Conservation (phyloP, 2,113 vertebrate species). For the Takifugu flavidus region DNA sequence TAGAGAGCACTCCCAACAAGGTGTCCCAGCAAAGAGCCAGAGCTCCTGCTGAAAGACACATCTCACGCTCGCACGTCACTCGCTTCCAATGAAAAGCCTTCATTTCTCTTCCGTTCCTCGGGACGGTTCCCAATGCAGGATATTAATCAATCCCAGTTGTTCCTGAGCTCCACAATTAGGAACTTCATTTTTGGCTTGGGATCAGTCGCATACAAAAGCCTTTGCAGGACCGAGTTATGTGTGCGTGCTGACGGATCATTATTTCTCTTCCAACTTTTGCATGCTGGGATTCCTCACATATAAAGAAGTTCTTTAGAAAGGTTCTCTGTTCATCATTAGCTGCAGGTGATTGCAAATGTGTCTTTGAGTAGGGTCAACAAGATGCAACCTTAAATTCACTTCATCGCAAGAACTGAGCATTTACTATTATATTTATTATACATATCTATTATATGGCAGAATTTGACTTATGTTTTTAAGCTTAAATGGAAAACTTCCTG, state of each 20-base stretch:
- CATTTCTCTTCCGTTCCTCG: slow-evolving; percentile 47
- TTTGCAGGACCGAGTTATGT: slow-evolving; percentile 20
- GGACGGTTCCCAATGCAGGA: slow-evolving; percentile 46
- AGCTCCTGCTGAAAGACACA: slow-evolving; percentile 75
- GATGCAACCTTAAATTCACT: background rate
- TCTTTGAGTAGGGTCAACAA: background rate
- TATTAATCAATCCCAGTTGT: slow-evolving; percentile 77
- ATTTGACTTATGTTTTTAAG: background rate
- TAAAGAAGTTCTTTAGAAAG: background rate
- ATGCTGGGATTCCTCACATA: slow-evolving; percentile 16
- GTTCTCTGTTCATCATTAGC: background rate
- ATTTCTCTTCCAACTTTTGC: slow-evolving; percentile 7
- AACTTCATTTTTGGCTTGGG: slow-evolving; percentile 63
- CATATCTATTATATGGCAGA: background rate
- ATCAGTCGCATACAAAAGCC: slow-evolving; percentile 58
- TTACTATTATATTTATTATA: no score
- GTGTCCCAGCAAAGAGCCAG: slow-evolving; percentile 73
- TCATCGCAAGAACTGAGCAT: background rate
- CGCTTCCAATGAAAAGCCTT: slow-evolving; percentile 35
- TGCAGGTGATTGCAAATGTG: background rate
- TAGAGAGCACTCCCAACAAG: slow-evolving; percentile 68
- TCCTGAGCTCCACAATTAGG: slow-evolving; percentile 62
- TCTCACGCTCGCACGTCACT: slow-evolving; percentile 50
- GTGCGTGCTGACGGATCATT: slow-evolving; percentile 42
- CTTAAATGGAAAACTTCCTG: no score